Evolutionary conservation across 2,113 vertebrate species (phyloP).

Genomic region (Salminus brasiliensis): DNA sequence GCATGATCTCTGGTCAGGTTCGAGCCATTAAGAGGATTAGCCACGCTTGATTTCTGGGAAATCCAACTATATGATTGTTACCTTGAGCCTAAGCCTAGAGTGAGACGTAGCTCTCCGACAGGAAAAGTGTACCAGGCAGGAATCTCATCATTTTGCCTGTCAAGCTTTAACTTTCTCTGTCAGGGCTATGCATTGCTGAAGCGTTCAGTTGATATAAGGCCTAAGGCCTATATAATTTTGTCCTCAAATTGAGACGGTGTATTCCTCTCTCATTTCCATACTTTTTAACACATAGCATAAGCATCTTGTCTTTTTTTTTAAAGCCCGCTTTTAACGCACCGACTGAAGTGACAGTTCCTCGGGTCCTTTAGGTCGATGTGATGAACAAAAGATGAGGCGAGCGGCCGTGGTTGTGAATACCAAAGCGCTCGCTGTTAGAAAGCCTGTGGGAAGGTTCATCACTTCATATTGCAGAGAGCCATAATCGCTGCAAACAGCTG

Average conservation of each 20-base stretch:
- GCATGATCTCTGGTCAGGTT: neutral
- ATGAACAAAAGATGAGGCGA: slow-evolving; percentile 28
- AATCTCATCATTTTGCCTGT: slow-evolving; percentile 43
- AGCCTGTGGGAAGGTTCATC: neutral
- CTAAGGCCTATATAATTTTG: slow-evolving; percentile 52
- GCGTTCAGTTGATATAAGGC: slow-evolving; percentile 33
- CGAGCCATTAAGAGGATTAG: slow-evolving; percentile 24
- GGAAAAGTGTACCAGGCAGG: slow-evolving; percentile 19
- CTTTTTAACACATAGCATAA: slow-evolving; percentile 37
- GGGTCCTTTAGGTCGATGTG: slow-evolving; percentile 20
- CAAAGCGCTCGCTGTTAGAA: slow-evolving; percentile 1
- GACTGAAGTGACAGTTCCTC: slow-evolving; percentile 43
- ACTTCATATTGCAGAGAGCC: neutral
- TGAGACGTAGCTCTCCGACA: slow-evolving; percentile 24
- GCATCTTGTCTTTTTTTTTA: slow-evolving; percentile 34
- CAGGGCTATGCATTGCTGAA: slow-evolving; percentile 34
- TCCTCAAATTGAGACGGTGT: slow-evolving; percentile 23
- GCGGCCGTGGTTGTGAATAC: slow-evolving; percentile 7
- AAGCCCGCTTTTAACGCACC: slow-evolving; percentile 4
- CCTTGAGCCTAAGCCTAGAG: slow-evolving; percentile 25
- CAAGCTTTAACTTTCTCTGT: slow-evolving; percentile 40
- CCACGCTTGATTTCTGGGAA: slow-evolving; percentile 9
- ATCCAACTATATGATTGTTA: slow-evolving; percentile 39
- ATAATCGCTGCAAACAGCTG: neutral
- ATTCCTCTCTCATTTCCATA: slow-evolving; percentile 36